phyloP scores from a whole-genome alignment of 53 echinoderm and acorn worm genomes.

The Actinopyga echinites region DNA sequence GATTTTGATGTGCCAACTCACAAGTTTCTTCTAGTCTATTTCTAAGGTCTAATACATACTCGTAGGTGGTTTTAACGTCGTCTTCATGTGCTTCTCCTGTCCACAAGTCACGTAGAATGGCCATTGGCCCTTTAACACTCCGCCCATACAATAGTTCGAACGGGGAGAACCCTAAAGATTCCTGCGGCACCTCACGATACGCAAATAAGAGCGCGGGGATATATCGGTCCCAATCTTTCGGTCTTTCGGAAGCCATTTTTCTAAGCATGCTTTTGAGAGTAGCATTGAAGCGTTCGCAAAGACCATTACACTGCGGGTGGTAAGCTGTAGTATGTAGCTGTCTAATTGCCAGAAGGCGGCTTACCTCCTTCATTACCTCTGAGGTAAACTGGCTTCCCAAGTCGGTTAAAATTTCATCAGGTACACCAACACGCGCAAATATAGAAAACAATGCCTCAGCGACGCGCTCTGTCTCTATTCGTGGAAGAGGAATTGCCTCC shows the following conservation, averaged over 20 bases:
- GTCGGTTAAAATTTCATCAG: constrained; percentile 30
- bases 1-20: neutral
- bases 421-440: constrained; percentile 48
- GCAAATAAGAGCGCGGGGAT: constrained; percentile 13
- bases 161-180: constrained; percentile 21
- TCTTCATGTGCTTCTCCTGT: neutral
- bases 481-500: constrained; percentile 45
- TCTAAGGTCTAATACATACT: constrained; percentile 42
- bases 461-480: constrained; percentile 56
- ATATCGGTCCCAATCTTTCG: constrained; percentile 52
- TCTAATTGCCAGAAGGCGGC: constrained; percentile 9
- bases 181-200: constrained; percentile 21
- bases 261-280: constrained; percentile 41
- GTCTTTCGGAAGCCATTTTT: constrained; percentile 41
- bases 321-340: constrained; percentile 21
- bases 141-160: constrained; percentile 49
- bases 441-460: constrained; percentile 47
- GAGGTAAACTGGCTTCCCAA: constrained; percentile 31
- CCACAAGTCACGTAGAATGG: constrained; percentile 21
- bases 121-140: constrained; percentile 21
- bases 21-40: constrained; percentile 42
- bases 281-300: constrained; percentile 44
- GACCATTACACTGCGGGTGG: constrained; percentile 34
- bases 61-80: constrained; percentile 35
- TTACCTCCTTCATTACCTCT: constrained; percentile 39